Percentiles rank a stretch among this genome's conserved stretches.
phyloP scores from a whole-genome alignment of 1,140 invertebrate species.

The Zaprionus lachaisei region DNA sequence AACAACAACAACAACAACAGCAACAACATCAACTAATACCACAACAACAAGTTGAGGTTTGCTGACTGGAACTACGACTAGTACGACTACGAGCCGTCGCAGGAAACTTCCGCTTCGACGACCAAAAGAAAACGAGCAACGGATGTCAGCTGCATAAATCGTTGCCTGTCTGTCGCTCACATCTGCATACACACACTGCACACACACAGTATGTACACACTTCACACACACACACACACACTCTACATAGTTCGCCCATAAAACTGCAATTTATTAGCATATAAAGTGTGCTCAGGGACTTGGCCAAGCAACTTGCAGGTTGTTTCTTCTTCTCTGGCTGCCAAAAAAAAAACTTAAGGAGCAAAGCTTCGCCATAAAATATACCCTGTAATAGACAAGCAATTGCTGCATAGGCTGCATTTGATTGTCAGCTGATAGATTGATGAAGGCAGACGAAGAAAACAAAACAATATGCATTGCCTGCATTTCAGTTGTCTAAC shows the following conservation, averaged over 20 bases:
- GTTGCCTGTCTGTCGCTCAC: slow-evolving; percentile 48
- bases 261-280: slow-evolving; percentile 83
- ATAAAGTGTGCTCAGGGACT: slow-evolving; percentile 61
- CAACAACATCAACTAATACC: slow-evolving; percentile 29
- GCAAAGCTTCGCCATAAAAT: background rate
- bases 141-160: slow-evolving; percentile 82
- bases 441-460: background rate
- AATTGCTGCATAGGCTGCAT: background rate
- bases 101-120: slow-evolving; percentile 64
- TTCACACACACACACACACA: slow-evolving; percentile 27
- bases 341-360: background rate
- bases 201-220: slow-evolving; percentile 29
- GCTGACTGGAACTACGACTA: slow-evolving; percentile 6
- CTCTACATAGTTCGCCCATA: slow-evolving; percentile 59
- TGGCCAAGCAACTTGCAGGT: slow-evolving; percentile 44
- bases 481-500: too few relatives aligned
- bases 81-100: slow-evolving; percentile 53
- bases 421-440: background rate
- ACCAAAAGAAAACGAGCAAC: slow-evolving; percentile 66
- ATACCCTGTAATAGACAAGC: slow-evolving; percentile 11
- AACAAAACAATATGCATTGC: too few relatives aligned
- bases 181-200: slow-evolving; percentile 34
- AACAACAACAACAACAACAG: slow-evolving; percentile 40
- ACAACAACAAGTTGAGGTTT: slow-evolving; percentile 1
- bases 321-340: slow-evolving; percentile 19